Conservation (phyloP, 1,140 invertebrate genomes). For the Pseudomyrmex pallidus region DNA sequence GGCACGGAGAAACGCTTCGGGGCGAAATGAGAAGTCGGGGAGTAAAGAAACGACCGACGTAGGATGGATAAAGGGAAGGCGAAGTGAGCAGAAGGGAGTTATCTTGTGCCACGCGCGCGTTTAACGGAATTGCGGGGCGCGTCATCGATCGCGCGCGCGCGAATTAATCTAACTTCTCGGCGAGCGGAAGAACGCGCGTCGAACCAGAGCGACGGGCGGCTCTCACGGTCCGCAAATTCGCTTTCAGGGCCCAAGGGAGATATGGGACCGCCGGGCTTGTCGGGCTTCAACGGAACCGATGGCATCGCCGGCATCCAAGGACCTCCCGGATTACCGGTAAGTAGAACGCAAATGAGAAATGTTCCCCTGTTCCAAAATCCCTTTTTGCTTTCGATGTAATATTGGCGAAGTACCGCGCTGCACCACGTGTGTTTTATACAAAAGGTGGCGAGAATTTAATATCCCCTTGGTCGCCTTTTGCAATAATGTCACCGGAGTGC, state of each 20-base stretch:
- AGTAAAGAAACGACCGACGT: conserved; percentile 24
- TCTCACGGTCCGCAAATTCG: conserved; percentile 53
- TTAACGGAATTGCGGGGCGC: neutral
- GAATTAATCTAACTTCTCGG: conserved; percentile 19
- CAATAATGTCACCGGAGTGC: conserved; percentile 4
- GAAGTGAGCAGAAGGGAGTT: conserved; percentile 13
- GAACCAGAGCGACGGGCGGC: neutral
- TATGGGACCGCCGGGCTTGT: conserved; percentile 85
- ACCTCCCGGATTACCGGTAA: conserved; percentile 90
- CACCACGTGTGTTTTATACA: conserved; percentile 20
- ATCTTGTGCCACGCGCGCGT: conserved; percentile 14
- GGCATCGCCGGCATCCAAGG: conserved; percentile 88
- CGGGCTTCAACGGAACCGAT: conserved; percentile 87
- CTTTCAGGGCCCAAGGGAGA: conserved; percentile 86
- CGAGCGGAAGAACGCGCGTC: too few relatives aligned
- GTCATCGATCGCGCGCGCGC: conserved; percentile 49
- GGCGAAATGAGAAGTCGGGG: conserved; percentile 46
- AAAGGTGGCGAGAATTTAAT: conserved; percentile 35
- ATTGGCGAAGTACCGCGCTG: conserved; percentile 13
- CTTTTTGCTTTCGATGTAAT: conserved; percentile 21
- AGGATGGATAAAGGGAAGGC: conserved; percentile 10
- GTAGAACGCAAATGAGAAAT: conserved; percentile 68
- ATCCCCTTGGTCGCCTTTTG: conserved; percentile 9
- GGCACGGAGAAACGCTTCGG: conserved; percentile 16
- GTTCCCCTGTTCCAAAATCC: neutral